Conservation (phyloP, 2,113 vertebrate species). For the Amphilophus citrinellus region DNA sequence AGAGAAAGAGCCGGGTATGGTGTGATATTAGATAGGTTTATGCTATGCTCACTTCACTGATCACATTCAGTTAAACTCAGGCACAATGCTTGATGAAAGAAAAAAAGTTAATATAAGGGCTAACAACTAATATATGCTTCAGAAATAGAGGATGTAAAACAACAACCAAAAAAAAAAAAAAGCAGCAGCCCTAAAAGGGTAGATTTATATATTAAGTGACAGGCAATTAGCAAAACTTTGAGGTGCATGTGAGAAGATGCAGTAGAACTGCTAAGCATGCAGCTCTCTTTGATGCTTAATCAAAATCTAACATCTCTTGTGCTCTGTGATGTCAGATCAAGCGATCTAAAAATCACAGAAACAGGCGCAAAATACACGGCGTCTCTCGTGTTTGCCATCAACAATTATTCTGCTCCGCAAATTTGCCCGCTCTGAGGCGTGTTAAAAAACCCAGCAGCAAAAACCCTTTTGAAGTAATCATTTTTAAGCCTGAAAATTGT, state of each 20-base stretch:
- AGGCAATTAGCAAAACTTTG: constrained; percentile 65
- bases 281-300: constrained; percentile 71
- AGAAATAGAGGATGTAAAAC: constrained; percentile 34
- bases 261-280: constrained; percentile 54
- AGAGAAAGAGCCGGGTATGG: background rate
- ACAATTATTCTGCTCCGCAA: constrained; percentile 60
- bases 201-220: constrained; percentile 58
- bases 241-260: constrained; percentile 60
- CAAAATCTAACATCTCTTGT: constrained; percentile 69
- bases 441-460: constrained; percentile 46
- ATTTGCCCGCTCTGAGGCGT: constrained; percentile 40
- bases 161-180: constrained; percentile 12
- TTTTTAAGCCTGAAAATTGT: constrained; percentile 57
- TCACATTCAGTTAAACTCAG: constrained; percentile 45
- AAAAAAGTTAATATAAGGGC: background rate
- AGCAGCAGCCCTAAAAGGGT: constrained; percentile 48
- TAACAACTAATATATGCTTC: background rate
- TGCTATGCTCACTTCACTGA: constrained; percentile 14
- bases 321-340: constrained; percentile 76
- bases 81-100: background rate
- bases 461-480: constrained; percentile 58
- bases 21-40: constrained; percentile 6
- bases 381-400: constrained; percentile 61
- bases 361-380: constrained; percentile 57
- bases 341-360: constrained; percentile 72